Conservation (phyloP, 2,888 invertebrate species). For the Syrphus vitripennis region DNA sequence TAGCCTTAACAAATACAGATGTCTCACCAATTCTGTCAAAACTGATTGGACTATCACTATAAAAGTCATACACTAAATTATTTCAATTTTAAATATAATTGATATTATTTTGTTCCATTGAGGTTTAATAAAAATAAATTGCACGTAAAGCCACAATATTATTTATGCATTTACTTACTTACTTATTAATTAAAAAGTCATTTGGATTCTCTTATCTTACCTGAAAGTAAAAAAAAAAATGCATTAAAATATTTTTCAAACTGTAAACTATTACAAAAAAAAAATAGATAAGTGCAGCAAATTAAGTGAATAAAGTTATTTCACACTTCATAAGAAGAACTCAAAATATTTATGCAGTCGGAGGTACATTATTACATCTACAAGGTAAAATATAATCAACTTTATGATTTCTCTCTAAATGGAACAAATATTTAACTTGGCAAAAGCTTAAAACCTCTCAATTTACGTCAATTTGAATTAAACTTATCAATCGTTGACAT, state of each 20-base stretch:
- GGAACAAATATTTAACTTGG: neutral
- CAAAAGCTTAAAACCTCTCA: conserved; percentile 14
- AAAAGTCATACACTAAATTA: too few species aligned
- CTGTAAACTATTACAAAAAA: neutral
- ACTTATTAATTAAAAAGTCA: neutral
- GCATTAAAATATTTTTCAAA: neutral
- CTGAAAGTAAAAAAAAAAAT: conserved; percentile 29
- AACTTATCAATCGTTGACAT: conserved; percentile 45
- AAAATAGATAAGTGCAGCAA: neutral
- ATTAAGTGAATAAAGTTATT: conserved; percentile 5
- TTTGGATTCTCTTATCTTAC: conserved; percentile 21
- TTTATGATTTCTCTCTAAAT: conserved; percentile 18
- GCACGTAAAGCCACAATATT: neutral
- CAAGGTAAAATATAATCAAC: conserved; percentile 17
- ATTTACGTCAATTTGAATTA: conserved; percentile 55
- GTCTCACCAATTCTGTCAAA: too few species aligned
- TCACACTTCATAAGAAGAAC: neutral
- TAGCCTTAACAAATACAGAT: too few species aligned
- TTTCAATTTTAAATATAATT: too few species aligned
- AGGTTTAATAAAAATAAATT: neutral
- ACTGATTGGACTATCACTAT: too few species aligned
- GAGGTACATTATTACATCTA: neutral
- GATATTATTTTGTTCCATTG: too few species aligned
- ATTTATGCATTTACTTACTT: neutral
- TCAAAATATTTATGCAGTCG: neutral